These are phyloP conservation scores for Nomia melanderi DNA, from an alignment of 1,140 invertebrate genomes.

Conservation along the genomic window DNA sequence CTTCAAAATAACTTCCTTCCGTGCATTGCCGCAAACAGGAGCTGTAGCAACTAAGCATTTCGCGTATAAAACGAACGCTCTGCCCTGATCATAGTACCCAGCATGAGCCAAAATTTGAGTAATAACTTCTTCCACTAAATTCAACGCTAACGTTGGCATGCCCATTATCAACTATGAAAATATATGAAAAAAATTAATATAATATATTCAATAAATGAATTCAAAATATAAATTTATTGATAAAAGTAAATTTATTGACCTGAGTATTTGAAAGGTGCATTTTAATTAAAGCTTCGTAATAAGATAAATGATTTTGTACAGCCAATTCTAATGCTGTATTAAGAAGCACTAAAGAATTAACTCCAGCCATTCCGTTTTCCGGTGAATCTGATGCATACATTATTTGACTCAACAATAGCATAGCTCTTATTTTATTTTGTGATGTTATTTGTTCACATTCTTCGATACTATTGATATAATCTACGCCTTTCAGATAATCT, in stretches of 20 bases:
- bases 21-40: conserved; percentile 74
- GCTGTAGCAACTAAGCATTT: conserved; percentile 86
- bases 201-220: conserved; percentile 11
- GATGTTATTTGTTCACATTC: conserved; percentile 81
- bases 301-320: conserved; percentile 87
- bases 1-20: conserved; percentile 82
- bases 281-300: conserved; percentile 87
- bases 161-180: conserved; percentile 85
- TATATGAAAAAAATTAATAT: conserved; percentile 13
- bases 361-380: conserved; percentile 78
- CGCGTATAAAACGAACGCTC: conserved; percentile 84
- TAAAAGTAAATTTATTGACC: conserved; percentile 76
- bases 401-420: conserved; percentile 88
- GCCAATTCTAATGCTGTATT: conserved; percentile 88
- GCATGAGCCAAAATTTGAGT: conserved; percentile 89
- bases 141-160: conserved; percentile 87
- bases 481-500: conserved; percentile 84
- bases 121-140: conserved; percentile 86
- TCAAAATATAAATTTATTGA: neutral
- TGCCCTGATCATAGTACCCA: conserved; percentile 89
- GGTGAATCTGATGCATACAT: conserved; percentile 83
- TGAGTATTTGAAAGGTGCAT: conserved; percentile 89
- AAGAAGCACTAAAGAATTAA: conserved; percentile 83
- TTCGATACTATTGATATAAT: conserved; percentile 83
- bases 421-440: conserved; percentile 84